Conservation (phyloP, 2,888 invertebrate species). For the Corbicula japonica region DNA sequence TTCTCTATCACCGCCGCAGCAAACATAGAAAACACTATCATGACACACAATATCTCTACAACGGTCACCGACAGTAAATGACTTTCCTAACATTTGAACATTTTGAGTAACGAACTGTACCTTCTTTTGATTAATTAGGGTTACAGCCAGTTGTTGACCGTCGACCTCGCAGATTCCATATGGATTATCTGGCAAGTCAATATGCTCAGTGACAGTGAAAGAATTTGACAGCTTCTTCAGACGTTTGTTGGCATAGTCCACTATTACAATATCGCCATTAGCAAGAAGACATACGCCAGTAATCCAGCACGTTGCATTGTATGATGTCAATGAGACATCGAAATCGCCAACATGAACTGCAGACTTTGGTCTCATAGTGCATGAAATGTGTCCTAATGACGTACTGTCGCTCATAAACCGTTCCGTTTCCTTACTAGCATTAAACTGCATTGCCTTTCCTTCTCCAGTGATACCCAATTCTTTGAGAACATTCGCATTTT, state of each 20-base stretch:
- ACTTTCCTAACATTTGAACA: not conserved
- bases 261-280: not conserved
- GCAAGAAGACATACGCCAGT: not conserved
- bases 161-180: not conserved
- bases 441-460: too few species aligned
- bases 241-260: not conserved
- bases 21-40: conserved; percentile 3
- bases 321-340: too few species aligned
- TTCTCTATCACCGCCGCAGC: not conserved
- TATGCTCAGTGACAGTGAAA: not conserved
- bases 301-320: not conserved
- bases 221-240: not conserved
- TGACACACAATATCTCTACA: not conserved
- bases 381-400: too few species aligned
- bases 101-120: not conserved
- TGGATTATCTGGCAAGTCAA: not conserved
- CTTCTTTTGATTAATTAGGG: not conserved
- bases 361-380: too few species aligned
- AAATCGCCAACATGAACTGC: too few species aligned
- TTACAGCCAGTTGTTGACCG: not conserved
- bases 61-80: not conserved
- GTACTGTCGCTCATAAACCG: too few species aligned
- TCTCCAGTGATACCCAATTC: too few species aligned
- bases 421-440: too few species aligned
- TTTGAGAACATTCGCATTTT: too few species aligned